Evolutionary conservation across 2,797 vertebrate species (phyloP), one percentile per base, ranked within the genome.

Genomic region (Semotilus atromaculatus): DNA sequence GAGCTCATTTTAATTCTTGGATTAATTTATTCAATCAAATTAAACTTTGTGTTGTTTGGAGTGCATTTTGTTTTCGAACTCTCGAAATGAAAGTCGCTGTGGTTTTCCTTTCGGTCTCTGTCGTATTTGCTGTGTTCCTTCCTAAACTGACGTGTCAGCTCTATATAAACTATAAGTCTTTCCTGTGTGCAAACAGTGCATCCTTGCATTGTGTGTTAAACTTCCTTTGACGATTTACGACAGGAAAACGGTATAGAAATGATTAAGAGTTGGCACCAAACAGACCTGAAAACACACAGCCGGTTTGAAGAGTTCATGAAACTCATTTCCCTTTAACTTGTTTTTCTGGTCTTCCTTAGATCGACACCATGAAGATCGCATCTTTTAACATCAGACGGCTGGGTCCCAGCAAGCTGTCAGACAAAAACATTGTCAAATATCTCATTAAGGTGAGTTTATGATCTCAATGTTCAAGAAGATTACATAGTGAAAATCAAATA

Each of bases 301-400:
- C 16, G 2, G 29, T 18, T 4, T 21, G 26, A 51, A 31, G 66
- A 3, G 34, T 36, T 16, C 21, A 4, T 21, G 9, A 70, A 85
- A 23, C 58, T 74, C 55, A 36, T 23, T 62, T 7, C 16, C 5
- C 23, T 14, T 5, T 26, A 26, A 16, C 3, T 48, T 26, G 13
- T 45, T 75, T 9, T 7, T 48, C 18, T 51, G 48, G 1, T 40
- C 31, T 73, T 48, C 38, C 55, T 1, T 2, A 90, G 86, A 29
- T 55, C 53, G 70, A 43, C 68, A 90, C 29, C 70, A 93, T 93
- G 93, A 94, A 93, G 91, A 88, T 93, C 0, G 93, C 93, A 21
- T 89, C 93, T 23, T 94, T 93, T 75, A 94, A 93, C 0, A 80
- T 81, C 68, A 85, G 73, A 73, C 92, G 90, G 66, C 76, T 93